Evolutionary conservation across 2,888 invertebrate genomes (phyloP).

Genomic region (Rotaria magnacalcarata): DNA sequence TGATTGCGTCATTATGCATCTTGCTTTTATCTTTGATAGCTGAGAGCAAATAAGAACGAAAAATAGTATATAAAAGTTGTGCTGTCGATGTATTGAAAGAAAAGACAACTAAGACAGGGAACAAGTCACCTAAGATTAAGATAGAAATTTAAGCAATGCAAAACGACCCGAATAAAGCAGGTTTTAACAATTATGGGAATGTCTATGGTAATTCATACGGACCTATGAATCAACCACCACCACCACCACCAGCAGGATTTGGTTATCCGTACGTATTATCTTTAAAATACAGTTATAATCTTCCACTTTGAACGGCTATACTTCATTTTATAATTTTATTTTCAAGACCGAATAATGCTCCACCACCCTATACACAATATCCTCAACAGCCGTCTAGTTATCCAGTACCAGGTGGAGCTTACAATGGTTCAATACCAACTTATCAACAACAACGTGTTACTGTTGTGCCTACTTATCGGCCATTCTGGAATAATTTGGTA

Average conservation of each 20-base stretch:
- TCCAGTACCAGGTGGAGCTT: not conserved
- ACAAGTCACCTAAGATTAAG: no score
- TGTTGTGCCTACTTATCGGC: not conserved
- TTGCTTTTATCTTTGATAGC: no score
- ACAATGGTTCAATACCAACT: not conserved
- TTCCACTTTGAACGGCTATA: not conserved
- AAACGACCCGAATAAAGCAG: not conserved
- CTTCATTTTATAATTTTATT: not conserved
- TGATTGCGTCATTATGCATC: no score
- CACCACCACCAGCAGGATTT: no score
- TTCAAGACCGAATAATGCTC: not conserved
- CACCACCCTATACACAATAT: not conserved
- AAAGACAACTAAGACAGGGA: no score
- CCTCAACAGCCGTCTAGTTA: not conserved
- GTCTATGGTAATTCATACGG: no score
- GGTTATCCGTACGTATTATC: not conserved
- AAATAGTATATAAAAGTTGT: no score
- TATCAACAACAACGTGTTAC: not conserved
- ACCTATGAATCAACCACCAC: no score
- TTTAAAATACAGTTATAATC: no score
- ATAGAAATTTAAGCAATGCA: not conserved
- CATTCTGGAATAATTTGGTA: not conserved
- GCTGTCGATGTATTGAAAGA: no score
- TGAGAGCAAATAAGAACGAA: no score
- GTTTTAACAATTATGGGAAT: no score